phyloP scores from a whole-genome alignment of 2,888 invertebrate genomes.

The Myopa testacea region DNA sequence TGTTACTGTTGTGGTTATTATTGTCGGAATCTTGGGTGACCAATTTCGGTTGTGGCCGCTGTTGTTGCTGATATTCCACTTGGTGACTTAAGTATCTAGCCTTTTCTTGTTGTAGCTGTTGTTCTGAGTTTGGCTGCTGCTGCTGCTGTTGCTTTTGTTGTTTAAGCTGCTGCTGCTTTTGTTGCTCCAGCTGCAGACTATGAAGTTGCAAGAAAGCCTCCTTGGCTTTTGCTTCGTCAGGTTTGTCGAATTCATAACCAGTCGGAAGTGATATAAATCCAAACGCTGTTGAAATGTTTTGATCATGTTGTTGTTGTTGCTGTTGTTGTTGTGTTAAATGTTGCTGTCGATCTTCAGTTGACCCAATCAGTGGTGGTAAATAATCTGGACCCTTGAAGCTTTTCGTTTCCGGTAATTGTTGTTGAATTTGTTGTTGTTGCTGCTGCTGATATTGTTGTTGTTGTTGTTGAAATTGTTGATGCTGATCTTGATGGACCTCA shows the following conservation, averaged over 20 bases:
- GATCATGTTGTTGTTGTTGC: neutral
- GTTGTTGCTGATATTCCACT: neutral
- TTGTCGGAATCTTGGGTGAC: no score
- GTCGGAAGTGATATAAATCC: constrained; percentile 47
- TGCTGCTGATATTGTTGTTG: neutral
- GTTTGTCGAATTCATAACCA: constrained; percentile 58
- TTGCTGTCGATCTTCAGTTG: neutral
- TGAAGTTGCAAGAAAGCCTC: constrained; percentile 18
- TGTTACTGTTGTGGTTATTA: no score
- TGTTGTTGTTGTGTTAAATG: neutral
- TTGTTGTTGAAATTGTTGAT: neutral
- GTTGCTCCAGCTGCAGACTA: neutral
- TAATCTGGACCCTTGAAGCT: neutral
- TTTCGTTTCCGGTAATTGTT: neutral
- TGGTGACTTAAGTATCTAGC: neutral
- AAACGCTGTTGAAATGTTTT: neutral
- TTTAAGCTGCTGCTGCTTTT: neutral
- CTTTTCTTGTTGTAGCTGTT: neutral
- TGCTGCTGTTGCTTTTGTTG: constrained; percentile 1
- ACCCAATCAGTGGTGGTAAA: neutral
- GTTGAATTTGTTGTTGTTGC: neutral
- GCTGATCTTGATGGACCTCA: neutral
- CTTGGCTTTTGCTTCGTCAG: constrained; percentile 53
- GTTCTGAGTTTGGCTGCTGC: neutral
- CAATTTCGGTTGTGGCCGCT: neutral